Evolutionary conservation across 2,113 vertebrate species (phyloP).

Genomic region (Zosterops hypoxanthus): DNA sequence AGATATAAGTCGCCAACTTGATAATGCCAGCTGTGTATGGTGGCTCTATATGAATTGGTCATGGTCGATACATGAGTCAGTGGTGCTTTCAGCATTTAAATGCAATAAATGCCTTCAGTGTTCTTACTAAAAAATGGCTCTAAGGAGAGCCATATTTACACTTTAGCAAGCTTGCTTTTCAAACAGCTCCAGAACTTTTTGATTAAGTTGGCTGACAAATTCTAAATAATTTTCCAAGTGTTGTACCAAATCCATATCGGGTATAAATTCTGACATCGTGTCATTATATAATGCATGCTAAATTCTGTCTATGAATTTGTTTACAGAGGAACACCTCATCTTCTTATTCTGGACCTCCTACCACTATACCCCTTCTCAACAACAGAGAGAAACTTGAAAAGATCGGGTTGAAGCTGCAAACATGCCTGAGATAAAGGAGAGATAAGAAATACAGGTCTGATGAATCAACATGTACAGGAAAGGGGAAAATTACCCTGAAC

Average conservation of each 20-base stretch:
- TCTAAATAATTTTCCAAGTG: not conserved
- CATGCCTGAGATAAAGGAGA: not conserved
- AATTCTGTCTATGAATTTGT: not conserved
- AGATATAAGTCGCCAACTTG: not conserved
- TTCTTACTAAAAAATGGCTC: not conserved
- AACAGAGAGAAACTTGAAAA: not conserved
- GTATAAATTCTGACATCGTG: not conserved
- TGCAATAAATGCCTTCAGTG: not conserved
- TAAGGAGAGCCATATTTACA: not conserved
- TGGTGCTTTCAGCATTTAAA: not conserved
- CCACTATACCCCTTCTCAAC: not conserved
- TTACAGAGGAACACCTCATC: not conserved
- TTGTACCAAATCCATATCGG: not conserved
- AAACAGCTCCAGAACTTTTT: not conserved
- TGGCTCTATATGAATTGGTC: not conserved
- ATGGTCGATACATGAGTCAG: fast-evolving
- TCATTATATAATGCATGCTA: not conserved
- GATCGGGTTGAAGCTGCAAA: not conserved
- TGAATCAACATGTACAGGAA: not conserved
- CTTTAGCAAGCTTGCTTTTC: constrained; percentile 10
- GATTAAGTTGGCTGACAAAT: not conserved
- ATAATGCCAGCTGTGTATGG: not conserved
- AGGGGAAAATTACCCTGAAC: not conserved
- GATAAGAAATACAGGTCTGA: not conserved
- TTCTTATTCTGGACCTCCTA: not conserved